Evolutionary conservation across 2,888 invertebrate species (phyloP).

Genomic region (Barypeithes pellucidus): DNA sequence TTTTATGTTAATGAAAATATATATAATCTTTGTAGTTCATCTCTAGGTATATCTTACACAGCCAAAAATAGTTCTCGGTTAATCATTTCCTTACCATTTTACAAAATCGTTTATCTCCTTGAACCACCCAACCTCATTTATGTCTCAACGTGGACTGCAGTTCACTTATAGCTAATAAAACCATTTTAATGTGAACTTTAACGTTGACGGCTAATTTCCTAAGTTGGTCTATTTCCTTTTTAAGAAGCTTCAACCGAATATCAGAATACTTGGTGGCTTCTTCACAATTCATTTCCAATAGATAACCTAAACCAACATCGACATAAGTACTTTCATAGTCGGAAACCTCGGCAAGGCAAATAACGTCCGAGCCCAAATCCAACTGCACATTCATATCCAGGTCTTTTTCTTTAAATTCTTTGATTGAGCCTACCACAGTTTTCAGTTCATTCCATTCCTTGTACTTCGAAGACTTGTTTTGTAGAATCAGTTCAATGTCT

Average conservation of each 20-base stretch:
- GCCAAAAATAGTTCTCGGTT: no score
- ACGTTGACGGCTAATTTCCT: constrained; percentile 67
- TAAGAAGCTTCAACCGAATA: constrained; percentile 65
- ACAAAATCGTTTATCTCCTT: no score
- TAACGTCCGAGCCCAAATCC: constrained; percentile 61
- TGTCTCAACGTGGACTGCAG: constrained; percentile 58
- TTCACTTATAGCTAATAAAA: constrained; percentile 68
- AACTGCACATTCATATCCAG: constrained; percentile 58
- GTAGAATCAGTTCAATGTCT: constrained; percentile 63
- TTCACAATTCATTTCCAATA: constrained; percentile 67
- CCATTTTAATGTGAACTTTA: constrained; percentile 69
- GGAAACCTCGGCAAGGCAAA: constrained; percentile 63
- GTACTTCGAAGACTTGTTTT: constrained; percentile 60
- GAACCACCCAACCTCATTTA: not conserved
- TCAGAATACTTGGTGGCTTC: constrained; percentile 68
- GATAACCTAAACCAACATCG: constrained; percentile 66
- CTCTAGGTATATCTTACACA: no score
- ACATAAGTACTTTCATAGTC: constrained; percentile 64
- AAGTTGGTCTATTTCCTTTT: constrained; percentile 67
- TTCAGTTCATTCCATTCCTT: constrained; percentile 67
- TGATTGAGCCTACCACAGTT: constrained; percentile 61
- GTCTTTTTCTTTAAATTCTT: constrained; percentile 64
- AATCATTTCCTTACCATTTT: no score
- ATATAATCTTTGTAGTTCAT: no score
- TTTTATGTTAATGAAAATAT: no score